Base-by-base conservation (phyloP, 53 echinoderm and acorn worm genomes). In the Zoroaster sp. region DNA sequence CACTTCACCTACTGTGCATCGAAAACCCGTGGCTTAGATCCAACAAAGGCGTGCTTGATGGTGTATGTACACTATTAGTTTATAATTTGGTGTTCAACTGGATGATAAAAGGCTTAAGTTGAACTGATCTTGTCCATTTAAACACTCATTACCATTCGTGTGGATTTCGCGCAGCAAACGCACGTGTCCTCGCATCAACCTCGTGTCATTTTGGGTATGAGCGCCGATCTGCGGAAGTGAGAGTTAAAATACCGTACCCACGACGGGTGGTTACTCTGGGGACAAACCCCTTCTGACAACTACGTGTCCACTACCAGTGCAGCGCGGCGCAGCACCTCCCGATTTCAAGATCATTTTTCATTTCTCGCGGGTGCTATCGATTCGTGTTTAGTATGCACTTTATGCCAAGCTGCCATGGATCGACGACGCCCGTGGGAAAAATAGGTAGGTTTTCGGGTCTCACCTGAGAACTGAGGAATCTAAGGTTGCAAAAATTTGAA, bases 331-430 rank as follows among this genome's bases (percentile, higher is more conserved):
- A 41, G 68, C 66, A 66, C 67, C 81, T 81, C 66, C 81, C 67
- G 42, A 81, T 25, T 81, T 81, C 67, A 66, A 67, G 81, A 81
- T 81, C 67, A 81, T 81, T 81, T 81, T 81, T 81, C 81, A 66
- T 81, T 67, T 81, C 81, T 81, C 81, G 33, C 38, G 81, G 81
- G 67, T 23, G 81, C 81, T 81, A 81, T 81, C 66, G 81, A 81
- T 81, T 67, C 67, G 30, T 66, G 34, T 66, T 67, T 42, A 43
- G 66, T 41, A 36, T 67, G 81, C 81, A 81, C 81, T 81, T 81
- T 81, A 67, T 66, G 63, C 20, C 67, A 81, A 67, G 67, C 66
- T 40, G 42, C 43, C 32, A 66, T 81, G 67, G 44, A 78, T 78
- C 78, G 53, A 59, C 52, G 78, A 35, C 33, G 55, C 78, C 78